Base-by-base conservation (phyloP, 2,113 vertebrate genomes). In the Naja naja region DNA sequence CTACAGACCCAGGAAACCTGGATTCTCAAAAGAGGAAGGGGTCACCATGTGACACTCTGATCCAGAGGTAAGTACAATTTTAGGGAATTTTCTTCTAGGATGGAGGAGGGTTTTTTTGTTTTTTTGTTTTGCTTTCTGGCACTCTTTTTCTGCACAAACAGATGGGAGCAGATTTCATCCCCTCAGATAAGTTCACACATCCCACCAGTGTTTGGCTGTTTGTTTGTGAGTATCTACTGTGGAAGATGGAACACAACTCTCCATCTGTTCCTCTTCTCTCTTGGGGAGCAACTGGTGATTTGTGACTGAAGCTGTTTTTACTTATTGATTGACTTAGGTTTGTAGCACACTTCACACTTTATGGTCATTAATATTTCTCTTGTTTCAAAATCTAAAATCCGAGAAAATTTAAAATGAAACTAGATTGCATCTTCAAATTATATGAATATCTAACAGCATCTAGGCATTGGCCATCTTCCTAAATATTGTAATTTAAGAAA, bases 1-100 rank as follows among this genome's bases (percentile, higher is more conserved):
- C 98, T 91, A 98, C 98, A 12, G 99, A 99, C 97, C 98, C 98
- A 91, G 97, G 97, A 94, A 98, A 98, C 96, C 97, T 98, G 34
- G 99, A 99, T 96, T 98, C 98, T 88, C 98, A 98, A 92, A 99
- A 99, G 97, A 99, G 99, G 96, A 99, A 98, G 97, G 98, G 98
- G 95, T 98, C 99, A 0, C 98, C 98, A 94, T 99, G 98, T 91
- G 98, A 99, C 96, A 98, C 98, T 7, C 97, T 98, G 85, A 98
- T 98, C 91, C 98, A 98, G 95, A 99, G 98, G 99, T 99, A 97
- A 92, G 95, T 92, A 69, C 0, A 0, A 39, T 0, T 5, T 47
- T 90, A 85, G 47, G 23, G 0, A 9, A 3, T 87, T 52, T 93
- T 92, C 89, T 47, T 92, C 93, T 87, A 5, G 0, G 0, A n/a